Base-by-base conservation (phyloP, 2,797 vertebrate genomes). In the Gymnoscopelus braueri region DNA sequence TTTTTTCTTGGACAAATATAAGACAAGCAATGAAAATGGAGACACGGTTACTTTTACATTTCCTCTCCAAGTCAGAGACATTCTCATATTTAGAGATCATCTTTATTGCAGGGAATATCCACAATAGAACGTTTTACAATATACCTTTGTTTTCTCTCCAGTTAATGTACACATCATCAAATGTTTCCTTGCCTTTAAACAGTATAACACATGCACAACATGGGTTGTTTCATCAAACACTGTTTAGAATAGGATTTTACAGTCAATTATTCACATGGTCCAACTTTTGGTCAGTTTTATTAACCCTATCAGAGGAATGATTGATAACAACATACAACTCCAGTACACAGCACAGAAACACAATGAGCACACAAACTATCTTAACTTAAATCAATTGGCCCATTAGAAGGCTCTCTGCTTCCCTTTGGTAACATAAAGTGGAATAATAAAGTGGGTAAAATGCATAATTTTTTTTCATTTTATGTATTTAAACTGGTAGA, bases 381-480 rank as follows among this genome's bases (percentile, higher is more conserved):
- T 66, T 57, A 64, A 64, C 4, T 13, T 47, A 39, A 65, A 66
- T 51, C 23, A 60, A 52, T 51, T 67, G 52, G 14, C 57, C 29
- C 32, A 7, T 47, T 51, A 60, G 29, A 26, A 68, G 29, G 29
- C 15, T 26, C 29, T 50, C 29, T 26, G 32, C 49, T 60, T 60
- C 49, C 49, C 50, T 53, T 53, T 15, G 5, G 39, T 4, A 51
- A 51, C 50, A 51, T n/a, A 51, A 51, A 56, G 5, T 15, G n/a
- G 24, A 24, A 24, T 55, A 55, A 54, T 23, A 55, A 23, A 23
- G 11, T 26, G 54, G 6, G 54, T 11, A 56, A 56, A 24, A 24
- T 56, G 19, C 11, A 24, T 4, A 13, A 13, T 13, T 2, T 5
- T 3, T 51, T 51, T 51, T 50, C 3, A 50, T 50, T 50, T 50